These are phyloP conservation scores for Stylophora pistillata DNA, from an alignment of 64 coral and sea anemone genomes.

Conservation along the genomic window DNA sequence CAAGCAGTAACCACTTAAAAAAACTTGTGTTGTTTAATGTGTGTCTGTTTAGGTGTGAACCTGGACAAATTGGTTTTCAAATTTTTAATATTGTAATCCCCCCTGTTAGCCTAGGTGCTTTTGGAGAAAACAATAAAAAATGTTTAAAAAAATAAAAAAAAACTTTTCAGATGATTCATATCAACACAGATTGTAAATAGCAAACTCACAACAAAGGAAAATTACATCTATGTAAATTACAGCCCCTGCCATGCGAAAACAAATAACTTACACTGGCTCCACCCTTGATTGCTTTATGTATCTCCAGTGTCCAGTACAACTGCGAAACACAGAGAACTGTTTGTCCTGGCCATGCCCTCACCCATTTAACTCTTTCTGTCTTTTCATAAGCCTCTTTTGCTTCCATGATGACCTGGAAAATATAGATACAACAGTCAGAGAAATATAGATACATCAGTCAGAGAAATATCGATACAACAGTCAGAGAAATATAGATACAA, in stretches of 20 bases:
- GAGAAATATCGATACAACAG: not conserved
- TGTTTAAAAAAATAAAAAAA: too few species aligned
- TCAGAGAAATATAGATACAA: not conserved
- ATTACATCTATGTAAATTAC: not conserved
- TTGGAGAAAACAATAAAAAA: too few species aligned
- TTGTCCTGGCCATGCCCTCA: conserved; percentile 92
- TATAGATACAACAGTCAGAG: not conserved
- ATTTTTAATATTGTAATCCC: too few species aligned
- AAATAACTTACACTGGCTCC: conserved; percentile 59
- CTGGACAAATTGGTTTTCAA: too few species aligned
- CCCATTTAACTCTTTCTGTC: conserved; percentile 83
- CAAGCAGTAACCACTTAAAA: too few species aligned
- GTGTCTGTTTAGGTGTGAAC: too few species aligned
- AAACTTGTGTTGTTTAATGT: too few species aligned
- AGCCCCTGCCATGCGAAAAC: not conserved
- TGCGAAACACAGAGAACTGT: conserved; percentile 93
- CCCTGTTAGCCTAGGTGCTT: too few species aligned
- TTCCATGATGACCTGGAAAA: conserved; percentile 89
- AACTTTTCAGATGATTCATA: too few species aligned
- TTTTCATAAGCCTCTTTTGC: conserved; percentile 86
- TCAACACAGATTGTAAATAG: too few species aligned
- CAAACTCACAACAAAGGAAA: too few species aligned
- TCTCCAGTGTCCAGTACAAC: conserved; percentile 91
- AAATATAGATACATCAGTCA: not conserved
- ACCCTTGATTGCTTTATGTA: conserved; percentile 88